Evolutionary conservation across 2,888 invertebrate species (phyloP).

Genomic region (Galerucella calmariensis): DNA sequence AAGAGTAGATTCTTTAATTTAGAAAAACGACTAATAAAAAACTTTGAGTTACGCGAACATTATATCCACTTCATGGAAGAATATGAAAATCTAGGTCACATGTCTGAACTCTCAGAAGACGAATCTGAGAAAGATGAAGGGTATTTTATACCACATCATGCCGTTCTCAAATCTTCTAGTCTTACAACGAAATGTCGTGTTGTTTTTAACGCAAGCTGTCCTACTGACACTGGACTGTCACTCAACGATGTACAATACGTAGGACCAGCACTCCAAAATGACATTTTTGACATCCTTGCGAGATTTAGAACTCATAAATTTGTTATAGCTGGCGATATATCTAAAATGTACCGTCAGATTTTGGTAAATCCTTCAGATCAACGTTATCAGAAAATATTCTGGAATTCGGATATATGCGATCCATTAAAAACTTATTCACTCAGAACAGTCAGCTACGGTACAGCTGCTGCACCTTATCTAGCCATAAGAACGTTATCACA

Average conservation of each 20-base stretch:
- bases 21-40: neutral
- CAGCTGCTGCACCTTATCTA: constrained; percentile 37
- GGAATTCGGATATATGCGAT: constrained; percentile 48
- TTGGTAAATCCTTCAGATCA: constrained; percentile 18
- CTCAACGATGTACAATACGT: too few species aligned
- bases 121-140: neutral
- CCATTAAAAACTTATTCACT: constrained; percentile 37
- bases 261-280: too few species aligned
- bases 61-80: neutral
- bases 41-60: neutral
- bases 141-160: neutral
- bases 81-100: neutral
- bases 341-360: constrained; percentile 42
- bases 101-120: neutral
- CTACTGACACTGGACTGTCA: too few species aligned
- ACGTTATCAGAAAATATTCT: constrained; percentile 55
- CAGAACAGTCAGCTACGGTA: neutral
- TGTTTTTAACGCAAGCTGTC: too few species aligned
- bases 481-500: constrained; percentile 48
- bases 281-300: too few species aligned
- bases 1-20: neutral
- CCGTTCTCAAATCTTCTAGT: neutral
- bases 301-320: constrained; percentile 15
- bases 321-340: constrained; percentile 42
- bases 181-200: too few species aligned